Conservation (phyloP, 2,888 invertebrate genomes). For the Xanthia icteritia region DNA sequence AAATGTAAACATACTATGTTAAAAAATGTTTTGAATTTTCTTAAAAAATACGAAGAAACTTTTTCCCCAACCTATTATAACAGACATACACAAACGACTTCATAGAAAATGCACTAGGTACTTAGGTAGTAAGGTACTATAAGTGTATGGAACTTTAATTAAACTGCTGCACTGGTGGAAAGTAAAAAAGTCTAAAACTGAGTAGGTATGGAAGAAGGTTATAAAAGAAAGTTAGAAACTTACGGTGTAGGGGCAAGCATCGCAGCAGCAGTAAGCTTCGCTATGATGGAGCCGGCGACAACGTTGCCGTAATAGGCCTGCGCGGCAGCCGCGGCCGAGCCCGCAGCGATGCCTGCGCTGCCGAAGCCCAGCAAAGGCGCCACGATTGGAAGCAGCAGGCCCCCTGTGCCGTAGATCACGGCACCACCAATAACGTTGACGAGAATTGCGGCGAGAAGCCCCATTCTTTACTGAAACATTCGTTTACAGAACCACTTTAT, state of each 20-base stretch:
- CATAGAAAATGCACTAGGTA: background rate
- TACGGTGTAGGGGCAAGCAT: conserved; percentile 84
- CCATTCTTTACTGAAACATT: conserved; percentile 71
- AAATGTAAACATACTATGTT: no score
- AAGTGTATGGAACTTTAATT: no score
- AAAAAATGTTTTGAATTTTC: no score
- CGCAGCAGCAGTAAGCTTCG: conserved; percentile 79
- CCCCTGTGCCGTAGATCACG: conserved; percentile 78
- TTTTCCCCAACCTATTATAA: no score
- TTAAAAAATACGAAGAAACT: no score
- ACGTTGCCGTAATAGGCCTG: conserved; percentile 82
- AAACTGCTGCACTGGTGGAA: no score
- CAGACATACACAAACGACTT: background rate
- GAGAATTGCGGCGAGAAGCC: conserved; percentile 74
- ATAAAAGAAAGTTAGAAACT: conserved; percentile 54
- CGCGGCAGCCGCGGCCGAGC: conserved; percentile 80
- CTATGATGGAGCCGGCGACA: conserved; percentile 80
- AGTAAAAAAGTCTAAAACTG: background rate
- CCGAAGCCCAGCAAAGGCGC: conserved; percentile 81
- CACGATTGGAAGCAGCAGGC: conserved; percentile 74
- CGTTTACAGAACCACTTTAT: background rate
- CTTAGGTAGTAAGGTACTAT: no score
- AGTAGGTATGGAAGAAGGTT: background rate
- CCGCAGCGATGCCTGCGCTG: conserved; percentile 78
- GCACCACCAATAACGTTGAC: conserved; percentile 78